Base-by-base conservation (phyloP, 2,888 invertebrate genomes). In the Netelia melanura region DNA sequence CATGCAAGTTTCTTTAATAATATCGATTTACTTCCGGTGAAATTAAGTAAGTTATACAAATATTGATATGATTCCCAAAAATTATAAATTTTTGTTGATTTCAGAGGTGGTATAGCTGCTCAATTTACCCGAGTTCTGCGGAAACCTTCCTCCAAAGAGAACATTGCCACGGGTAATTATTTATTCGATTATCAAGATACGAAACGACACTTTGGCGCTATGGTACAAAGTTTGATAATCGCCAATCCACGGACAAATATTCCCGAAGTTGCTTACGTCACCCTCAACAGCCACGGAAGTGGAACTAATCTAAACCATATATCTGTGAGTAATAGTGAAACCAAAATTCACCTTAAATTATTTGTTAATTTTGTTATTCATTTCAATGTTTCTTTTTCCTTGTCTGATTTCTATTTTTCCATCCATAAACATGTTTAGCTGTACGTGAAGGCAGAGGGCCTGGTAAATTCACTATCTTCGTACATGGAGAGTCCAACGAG, bases 141-240 rank as follows among this genome's bases (percentile, higher is more conserved):
- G 0, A 94, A 95, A 87, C 95, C 96, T 0, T 95, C 95, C 8
- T 94, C 94, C 1, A 92, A 94, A 10, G 94, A 95, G 5, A 95
- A 95, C 88, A 96, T 97, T 95, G 95, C 96, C 0, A 97, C 97
- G 0, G 97, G 96, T 43, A 97, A 97, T 92, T 96, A 96, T 90
- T 95, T 97, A 79, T 95, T 96, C 87, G 97, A 96, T 85, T 96
- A 96, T 88, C 95, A 96, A n/a, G 96, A 96, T 88, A 95, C 95
- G 0, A 95, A 95, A 52, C 94, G 95, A 82, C 95, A 95, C 68
- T 95, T 95, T 81, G 96, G 96, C 0, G 95, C 95, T 2, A 94
- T 96, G 94, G 88, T 95, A 21, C 95, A 96, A 88, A 94, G 96
- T 30, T 94, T 96, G 84, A 94, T 96, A 9, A 95, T 97, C 2